Conservation (phyloP, 2,797 vertebrate genomes). For the Leuciscus waleckii region DNA sequence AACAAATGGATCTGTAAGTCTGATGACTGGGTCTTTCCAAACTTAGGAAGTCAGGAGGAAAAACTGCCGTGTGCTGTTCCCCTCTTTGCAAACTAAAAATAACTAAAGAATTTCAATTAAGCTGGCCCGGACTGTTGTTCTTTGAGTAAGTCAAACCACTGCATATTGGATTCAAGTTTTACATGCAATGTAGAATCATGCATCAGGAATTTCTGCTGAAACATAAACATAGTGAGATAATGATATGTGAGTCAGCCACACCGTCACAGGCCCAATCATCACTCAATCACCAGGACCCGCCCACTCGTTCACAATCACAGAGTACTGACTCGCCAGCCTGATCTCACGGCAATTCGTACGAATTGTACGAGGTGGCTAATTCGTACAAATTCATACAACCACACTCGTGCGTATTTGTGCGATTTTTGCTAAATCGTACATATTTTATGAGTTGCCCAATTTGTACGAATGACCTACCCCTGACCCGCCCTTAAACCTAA, state of each 20-base stretch:
- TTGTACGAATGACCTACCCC: too few relatives aligned
- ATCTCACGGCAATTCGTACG: too few relatives aligned
- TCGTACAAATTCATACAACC: too few relatives aligned
- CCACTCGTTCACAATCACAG: too few relatives aligned
- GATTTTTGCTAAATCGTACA: too few relatives aligned
- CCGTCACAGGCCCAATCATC: too few relatives aligned
- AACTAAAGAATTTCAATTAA: constrained; percentile 15
- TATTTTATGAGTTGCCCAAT: too few relatives aligned
- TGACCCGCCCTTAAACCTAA: too few relatives aligned
- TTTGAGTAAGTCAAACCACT: not conserved
- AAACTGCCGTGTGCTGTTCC: constrained; percentile 11
- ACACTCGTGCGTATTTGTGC: too few relatives aligned
- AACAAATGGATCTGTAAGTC: constrained; percentile 16
- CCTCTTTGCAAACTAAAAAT: constrained; percentile 18
- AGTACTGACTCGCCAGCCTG: too few relatives aligned
- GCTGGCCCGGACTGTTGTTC: not conserved
- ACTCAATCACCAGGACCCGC: too few relatives aligned
- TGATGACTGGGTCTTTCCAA: not conserved
- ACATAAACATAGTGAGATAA: not conserved
- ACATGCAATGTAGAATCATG: not conserved
- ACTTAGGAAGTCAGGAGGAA: not conserved
- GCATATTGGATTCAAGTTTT: constrained; percentile 3
- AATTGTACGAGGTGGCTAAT: too few relatives aligned
- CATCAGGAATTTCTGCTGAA: not conserved
- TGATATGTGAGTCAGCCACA: not conserved